Percentiles rank a stretch among this genome's conserved stretches.
These are phyloP conservation scores for Tanytarsus gracilentus DNA, from an alignment of 2,888 invertebrate genomes.

Conservation along the genomic window DNA sequence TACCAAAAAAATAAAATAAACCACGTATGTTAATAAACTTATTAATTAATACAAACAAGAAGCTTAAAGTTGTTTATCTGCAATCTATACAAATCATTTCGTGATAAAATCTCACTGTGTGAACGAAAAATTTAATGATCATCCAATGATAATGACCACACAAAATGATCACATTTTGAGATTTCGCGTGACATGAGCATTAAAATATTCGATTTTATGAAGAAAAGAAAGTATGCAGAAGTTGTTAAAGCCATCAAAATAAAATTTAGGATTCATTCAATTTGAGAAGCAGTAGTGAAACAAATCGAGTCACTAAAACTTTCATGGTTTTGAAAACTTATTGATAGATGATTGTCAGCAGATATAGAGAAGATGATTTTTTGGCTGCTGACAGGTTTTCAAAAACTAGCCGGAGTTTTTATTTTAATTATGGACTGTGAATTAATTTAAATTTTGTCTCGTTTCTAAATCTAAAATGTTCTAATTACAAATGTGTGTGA, in stretches of 20 bases:
- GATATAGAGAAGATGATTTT: no score
- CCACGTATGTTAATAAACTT: background rate
- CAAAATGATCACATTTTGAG: constrained; percentile 22
- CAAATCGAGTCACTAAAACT: no score
- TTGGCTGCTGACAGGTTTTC: no score
- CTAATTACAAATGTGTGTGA: no score
- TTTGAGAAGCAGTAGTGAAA: background rate
- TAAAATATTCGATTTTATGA: constrained; percentile 20
- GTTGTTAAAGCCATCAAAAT: background rate
- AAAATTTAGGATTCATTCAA: background rate
- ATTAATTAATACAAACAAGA: background rate
- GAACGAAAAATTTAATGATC: background rate
- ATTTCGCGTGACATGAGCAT: constrained; percentile 6
- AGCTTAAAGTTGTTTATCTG: background rate
- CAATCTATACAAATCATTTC: background rate
- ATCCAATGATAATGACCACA: constrained; percentile 23
- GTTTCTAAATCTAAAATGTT: no score
- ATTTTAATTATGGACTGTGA: no score
- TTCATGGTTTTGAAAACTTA: no score
- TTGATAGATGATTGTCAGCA: no score
- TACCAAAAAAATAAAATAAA: no score
- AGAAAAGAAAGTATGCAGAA: constrained; percentile 1
- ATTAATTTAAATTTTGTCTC: no score
- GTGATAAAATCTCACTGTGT: background rate
- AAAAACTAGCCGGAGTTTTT: no score